A percentile compares a stretch with the other conserved stretches of the same genome.
Conservation (phyloP, 2,888 invertebrate species). For the Bimastos eiseni region DNA sequence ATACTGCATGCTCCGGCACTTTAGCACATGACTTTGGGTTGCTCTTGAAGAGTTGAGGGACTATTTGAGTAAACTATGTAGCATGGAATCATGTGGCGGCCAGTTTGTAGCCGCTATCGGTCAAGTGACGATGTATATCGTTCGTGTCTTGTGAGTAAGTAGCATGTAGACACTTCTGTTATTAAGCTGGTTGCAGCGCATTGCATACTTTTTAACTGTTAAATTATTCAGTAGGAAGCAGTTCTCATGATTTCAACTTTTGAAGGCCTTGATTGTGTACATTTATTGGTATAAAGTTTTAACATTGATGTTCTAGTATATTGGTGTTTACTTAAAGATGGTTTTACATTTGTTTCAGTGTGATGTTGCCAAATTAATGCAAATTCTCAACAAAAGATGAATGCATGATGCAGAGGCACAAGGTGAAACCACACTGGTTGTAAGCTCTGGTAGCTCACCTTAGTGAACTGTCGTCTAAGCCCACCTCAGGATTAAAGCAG, state of each 20-base stretch:
- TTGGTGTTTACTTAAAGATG: background rate
- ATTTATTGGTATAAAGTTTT: background rate
- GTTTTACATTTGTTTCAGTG: background rate
- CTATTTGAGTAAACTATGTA: background rate
- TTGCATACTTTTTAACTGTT: background rate
- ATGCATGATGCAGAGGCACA: background rate
- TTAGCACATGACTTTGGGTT: background rate
- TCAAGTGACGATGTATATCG: background rate
- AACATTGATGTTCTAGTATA: too few relatives aligned
- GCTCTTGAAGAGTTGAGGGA: background rate
- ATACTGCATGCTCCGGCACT: background rate
- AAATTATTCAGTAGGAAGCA: background rate
- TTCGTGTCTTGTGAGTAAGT: background rate
- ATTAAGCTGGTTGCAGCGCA: background rate
- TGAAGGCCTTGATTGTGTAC: background rate
- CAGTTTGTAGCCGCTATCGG: background rate
- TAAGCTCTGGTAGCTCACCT: background rate
- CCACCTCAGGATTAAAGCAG: background rate
- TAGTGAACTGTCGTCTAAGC: background rate
- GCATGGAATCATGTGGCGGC: background rate
- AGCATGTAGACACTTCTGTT: background rate
- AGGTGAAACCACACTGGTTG: too few relatives aligned
- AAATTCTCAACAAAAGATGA: background rate
- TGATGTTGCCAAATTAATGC: background rate
- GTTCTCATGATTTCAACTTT: background rate